Evolutionary conservation across 2,797 vertebrate species (phyloP).

Genomic region (Vultur gryphus): DNA sequence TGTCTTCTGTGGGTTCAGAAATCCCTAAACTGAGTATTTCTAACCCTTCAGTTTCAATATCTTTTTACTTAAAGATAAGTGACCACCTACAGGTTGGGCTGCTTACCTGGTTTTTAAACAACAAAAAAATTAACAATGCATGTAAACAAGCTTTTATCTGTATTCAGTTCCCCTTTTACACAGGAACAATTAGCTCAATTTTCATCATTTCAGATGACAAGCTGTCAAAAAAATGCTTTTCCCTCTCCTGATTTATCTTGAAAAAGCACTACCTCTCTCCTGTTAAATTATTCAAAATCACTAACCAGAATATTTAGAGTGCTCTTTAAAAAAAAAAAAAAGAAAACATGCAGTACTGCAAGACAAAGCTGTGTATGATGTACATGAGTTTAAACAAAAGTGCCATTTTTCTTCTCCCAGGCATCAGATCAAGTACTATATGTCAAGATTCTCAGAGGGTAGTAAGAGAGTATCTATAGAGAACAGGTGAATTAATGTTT

Average conservation of each 20-base stretch:
- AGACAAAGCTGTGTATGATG: not conserved
- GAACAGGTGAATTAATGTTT: not conserved
- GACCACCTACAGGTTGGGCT: not conserved
- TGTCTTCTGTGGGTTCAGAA: not conserved
- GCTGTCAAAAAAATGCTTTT: not conserved
- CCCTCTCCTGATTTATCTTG: not conserved
- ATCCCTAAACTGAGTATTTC: not conserved
- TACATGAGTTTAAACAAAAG: not conserved
- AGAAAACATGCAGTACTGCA: not conserved
- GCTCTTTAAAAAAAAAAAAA: not conserved
- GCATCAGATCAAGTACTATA: not conserved
- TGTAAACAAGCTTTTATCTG: not conserved
- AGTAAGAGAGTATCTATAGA: not conserved
- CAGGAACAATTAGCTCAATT: not conserved
- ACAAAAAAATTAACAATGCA: not conserved
- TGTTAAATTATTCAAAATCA: not conserved
- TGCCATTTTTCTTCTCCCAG: not conserved
- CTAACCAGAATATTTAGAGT: not conserved
- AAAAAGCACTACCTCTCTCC: not conserved
- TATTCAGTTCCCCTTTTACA: not conserved
- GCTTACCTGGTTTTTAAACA: not conserved
- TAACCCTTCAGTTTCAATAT: not conserved
- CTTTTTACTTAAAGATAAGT: not conserved
- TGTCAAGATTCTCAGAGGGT: not conserved
- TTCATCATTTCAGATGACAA: conserved; percentile 25